Base-by-base conservation (phyloP, 2,797 vertebrate species). In the Micromesistius poutassou region DNA sequence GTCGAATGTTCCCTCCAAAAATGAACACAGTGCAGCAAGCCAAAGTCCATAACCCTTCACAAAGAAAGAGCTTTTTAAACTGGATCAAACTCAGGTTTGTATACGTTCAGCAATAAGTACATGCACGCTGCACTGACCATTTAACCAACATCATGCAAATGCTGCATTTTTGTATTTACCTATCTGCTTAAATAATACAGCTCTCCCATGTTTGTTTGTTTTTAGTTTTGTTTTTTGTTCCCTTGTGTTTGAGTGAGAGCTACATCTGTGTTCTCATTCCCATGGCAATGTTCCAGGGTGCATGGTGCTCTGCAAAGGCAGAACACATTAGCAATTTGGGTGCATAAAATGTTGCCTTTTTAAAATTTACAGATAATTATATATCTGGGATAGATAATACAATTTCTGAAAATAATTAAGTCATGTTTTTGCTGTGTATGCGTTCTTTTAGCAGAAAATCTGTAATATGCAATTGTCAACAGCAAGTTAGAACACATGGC, bases 1-100 rank as follows among this genome's bases (percentile, higher is more conserved):
- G 87, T 88, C 74, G 38, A 79, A 76, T 91, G 92, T 93, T 93
- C 92, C 88, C 36, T 82, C 0, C 84, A 93, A 90, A 93, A 90
- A 92, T 91, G 75, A 50, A 75, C 68, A 46, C 22, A 30, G 74
- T 83, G 76, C 72, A 38, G 76, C 72, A 38, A 7, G 19, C 38
- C 72, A 38, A 76, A 82, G 86, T 73, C 90, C 91, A 91, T 85
- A 89, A 71, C 36, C 55, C 77, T 62, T 72, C 81, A 75, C 74
- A 77, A 42, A 71, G 72, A 14, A 73, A 74, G 76, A 79, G 28
- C 72, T 73, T 75, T 19, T 75, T 14, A 25, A 78, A 40, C 38
- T 55, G 28, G 19, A 7, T 72, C 1, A 30, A 62, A 72, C 38
- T 75, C 6, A 0, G 33, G 25, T 25, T 38, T 72, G 28, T 13